A percentile compares a stretch with the other conserved stretches of the same genome.
Evolutionary conservation across 30 jellyfish, hydroid and myxozoan genomes (phyloP).

Genomic region (Clytia hemisphaerica): DNA sequence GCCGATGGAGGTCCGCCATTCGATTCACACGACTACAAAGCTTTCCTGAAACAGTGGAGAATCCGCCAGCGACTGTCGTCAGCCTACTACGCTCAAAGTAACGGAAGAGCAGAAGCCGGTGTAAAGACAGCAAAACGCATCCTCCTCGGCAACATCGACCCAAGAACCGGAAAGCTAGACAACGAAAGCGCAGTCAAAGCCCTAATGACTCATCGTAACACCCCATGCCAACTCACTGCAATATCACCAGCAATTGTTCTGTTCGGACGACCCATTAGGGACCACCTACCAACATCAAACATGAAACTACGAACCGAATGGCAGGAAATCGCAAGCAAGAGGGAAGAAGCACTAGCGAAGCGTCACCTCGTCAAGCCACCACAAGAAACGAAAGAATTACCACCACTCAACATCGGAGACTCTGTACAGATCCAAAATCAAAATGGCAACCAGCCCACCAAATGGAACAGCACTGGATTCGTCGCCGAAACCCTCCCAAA

Average conservation of each 20-base stretch:
- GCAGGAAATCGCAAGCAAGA: conserved; percentile 15
- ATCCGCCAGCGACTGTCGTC: conserved; percentile 21
- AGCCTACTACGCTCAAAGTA: conserved; percentile 17
- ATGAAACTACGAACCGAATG: conserved; percentile 20
- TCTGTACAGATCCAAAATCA: too few relatives aligned
- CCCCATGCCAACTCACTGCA: conserved; percentile 8
- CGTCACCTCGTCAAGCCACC: too few relatives aligned
- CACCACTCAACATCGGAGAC: too few relatives aligned
- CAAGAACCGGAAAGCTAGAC: not conserved
- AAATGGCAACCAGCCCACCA: too few relatives aligned
- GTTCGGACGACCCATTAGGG: conserved; percentile 24
- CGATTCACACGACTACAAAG: not conserved
- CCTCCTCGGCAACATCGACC: not conserved
- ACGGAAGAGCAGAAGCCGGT: conserved; percentile 3
- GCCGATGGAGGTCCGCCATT: conserved; percentile 1
- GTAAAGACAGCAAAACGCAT: conserved; percentile 1
- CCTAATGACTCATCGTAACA: conserved; percentile 9
- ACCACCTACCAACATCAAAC: conserved; percentile 16
- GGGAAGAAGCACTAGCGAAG: conserved; percentile 32
- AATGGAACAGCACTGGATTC: too few relatives aligned
- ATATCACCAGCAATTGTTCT: too few relatives aligned
- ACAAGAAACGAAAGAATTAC: too few relatives aligned
- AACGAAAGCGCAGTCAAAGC: conserved; percentile 5
- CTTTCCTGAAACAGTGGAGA: conserved; percentile 14
- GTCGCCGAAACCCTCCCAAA: too few relatives aligned